Conservation (phyloP, 1,140 invertebrate species). For the Drosophila saltans region DNA sequence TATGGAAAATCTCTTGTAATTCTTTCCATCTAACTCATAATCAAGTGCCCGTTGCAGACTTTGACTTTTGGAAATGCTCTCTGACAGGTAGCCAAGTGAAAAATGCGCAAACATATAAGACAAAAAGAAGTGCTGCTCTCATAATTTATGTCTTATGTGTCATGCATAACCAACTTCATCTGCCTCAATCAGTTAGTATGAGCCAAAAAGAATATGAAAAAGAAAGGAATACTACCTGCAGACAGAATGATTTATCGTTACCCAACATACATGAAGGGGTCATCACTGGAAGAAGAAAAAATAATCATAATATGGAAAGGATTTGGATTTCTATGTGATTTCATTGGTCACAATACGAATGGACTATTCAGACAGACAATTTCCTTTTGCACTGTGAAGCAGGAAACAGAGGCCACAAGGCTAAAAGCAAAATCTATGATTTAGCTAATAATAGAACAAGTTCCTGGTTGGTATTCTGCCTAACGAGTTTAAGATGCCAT, state of each 20-base stretch:
- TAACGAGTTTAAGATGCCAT: conserved; percentile 10
- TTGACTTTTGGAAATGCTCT: conserved; percentile 35
- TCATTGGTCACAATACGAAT: background rate
- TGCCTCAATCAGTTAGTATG: background rate
- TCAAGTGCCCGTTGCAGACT: conserved; percentile 27
- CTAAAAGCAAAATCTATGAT: conserved; percentile 11
- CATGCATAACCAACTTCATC: background rate
- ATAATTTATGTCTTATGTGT: conserved; percentile 59
- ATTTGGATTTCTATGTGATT: too few relatives aligned
- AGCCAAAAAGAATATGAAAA: background rate
- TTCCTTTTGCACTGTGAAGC: background rate
- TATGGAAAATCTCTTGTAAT: background rate
- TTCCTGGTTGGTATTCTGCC: background rate
- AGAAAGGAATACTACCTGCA: background rate
- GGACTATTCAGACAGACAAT: background rate
- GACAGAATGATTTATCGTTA: conserved; percentile 10
- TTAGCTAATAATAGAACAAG: conserved; percentile 2
- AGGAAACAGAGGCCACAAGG: conserved; percentile 1
- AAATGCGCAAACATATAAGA: conserved; percentile 35
- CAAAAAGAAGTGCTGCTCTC: conserved; percentile 54
- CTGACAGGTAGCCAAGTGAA: conserved; percentile 45
- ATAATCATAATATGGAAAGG: background rate
- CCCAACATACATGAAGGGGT: background rate
- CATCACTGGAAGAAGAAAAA: background rate
- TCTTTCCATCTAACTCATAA: conserved; percentile 6